Evolutionary conservation across 2,888 invertebrate genomes (phyloP).

Genomic region (Limnephilus marmoratus): DNA sequence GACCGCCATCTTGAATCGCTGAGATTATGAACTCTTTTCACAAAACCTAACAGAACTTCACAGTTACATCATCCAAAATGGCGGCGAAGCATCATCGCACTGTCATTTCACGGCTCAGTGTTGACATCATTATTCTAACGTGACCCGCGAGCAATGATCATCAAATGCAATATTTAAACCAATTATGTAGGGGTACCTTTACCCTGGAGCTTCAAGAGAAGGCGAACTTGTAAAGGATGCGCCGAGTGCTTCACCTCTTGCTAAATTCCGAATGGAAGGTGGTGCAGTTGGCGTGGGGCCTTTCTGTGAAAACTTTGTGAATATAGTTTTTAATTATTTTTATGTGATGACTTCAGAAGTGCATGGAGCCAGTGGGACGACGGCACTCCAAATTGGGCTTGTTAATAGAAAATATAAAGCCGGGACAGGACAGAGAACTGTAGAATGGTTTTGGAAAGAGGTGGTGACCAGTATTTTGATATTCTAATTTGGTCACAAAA

Average conservation of each 20-base stretch:
- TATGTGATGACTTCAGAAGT: not conserved
- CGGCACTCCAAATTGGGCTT: not conserved
- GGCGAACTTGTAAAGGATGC: not conserved
- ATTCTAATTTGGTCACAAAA: not conserved
- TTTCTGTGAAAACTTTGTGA: not conserved
- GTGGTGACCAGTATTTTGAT: too few species aligned
- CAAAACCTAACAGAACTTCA: not conserved
- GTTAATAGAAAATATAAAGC: too few species aligned
- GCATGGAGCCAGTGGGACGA: not conserved
- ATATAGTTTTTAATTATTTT: not conserved
- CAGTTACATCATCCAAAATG: not conserved
- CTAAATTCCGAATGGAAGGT: not conserved
- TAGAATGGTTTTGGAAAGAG: too few species aligned
- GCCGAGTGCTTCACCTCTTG: not conserved
- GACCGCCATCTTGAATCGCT: not conserved
- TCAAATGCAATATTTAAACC: conserved; percentile 66
- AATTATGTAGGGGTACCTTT: conserved; percentile 51
- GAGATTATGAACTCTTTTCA: not conserved
- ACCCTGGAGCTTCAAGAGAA: not conserved
- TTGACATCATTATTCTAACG: conserved; percentile 61
- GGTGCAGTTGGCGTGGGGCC: not conserved
- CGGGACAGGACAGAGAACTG: too few species aligned
- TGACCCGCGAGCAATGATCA: conserved; percentile 64
- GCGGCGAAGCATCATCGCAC: conserved; percentile 41
- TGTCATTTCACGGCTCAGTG: conserved; percentile 60